phyloP scores from a whole-genome alignment of 2,888 invertebrate species.

The Drosophila hawaiiensis region DNA sequence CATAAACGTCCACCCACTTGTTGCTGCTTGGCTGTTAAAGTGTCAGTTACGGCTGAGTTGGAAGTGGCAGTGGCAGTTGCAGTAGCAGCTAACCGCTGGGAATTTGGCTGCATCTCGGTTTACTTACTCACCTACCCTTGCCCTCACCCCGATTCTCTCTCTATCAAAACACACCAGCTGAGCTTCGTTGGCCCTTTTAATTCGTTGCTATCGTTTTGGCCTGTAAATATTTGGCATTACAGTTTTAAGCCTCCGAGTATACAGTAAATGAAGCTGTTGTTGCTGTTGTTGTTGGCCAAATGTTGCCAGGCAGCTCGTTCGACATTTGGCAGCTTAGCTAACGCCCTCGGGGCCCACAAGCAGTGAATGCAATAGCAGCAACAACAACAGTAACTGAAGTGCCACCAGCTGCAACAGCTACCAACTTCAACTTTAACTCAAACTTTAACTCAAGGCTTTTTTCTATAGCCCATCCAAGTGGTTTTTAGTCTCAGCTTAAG shows the following conservation, averaged over 20 bases:
- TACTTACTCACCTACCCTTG: not conserved
- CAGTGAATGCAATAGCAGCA: conserved; percentile 25
- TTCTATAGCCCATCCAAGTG: conserved; percentile 43
- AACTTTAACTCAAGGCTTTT: conserved; percentile 30
- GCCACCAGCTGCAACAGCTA: conserved; percentile 20
- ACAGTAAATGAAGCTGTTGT: conserved; percentile 48
- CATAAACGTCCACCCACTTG: conserved; percentile 81
- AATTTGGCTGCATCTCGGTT: conserved; percentile 42
- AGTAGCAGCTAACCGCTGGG: conserved; percentile 45
- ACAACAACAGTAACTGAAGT: conserved; percentile 17
- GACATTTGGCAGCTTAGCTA: conserved; percentile 69
- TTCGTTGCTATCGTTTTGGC: conserved; percentile 36
- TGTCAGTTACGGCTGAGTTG: conserved; percentile 71
- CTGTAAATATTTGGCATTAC: conserved; percentile 64
- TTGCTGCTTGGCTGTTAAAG: conserved; percentile 71
- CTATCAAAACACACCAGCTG: not conserved
- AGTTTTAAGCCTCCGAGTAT: conserved; percentile 9
- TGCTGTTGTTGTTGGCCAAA: conserved; percentile 43
- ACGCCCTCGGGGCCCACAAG: conserved; percentile 57
- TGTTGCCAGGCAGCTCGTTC: conserved; percentile 46
- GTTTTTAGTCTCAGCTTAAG: conserved; percentile 26
- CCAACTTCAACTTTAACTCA: conserved; percentile 29
- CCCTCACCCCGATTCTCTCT: not conserved
- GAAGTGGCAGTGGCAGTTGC: conserved; percentile 35
- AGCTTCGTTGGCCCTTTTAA: conserved; percentile 48